phyloP scores from a whole-genome alignment of 2,113 vertebrate species.

The Sylvilagus bachmani region DNA sequence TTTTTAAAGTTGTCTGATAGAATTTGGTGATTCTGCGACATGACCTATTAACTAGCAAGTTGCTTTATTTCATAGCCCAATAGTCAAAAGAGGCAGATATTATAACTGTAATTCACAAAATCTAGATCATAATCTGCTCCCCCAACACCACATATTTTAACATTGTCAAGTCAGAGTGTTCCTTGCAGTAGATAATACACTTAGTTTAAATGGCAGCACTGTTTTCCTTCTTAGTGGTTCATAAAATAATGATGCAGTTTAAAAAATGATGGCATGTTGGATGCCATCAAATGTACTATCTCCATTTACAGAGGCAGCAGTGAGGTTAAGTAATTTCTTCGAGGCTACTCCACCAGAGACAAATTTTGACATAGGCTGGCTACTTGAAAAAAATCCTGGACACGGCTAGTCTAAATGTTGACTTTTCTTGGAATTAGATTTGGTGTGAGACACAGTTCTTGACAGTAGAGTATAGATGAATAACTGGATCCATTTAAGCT shows the following conservation, averaged over 20 bases:
- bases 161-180: background rate
- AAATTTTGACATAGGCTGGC: background rate
- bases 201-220: background rate
- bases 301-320: background rate
- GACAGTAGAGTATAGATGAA: background rate
- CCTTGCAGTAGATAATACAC: background rate
- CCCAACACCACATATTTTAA: background rate
- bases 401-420: slow-evolving; percentile 4
- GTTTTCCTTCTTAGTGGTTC: slow-evolving; percentile 3
- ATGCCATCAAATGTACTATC: background rate
- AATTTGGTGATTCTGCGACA: background rate
- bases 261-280: background rate
- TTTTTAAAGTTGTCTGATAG: background rate
- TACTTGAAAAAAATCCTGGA: slow-evolving; percentile 46
- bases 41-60: background rate
- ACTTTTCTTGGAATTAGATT: slow-evolving; percentile 46
- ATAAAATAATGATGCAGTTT: background rate
- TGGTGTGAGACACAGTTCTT: background rate
- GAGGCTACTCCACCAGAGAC: background rate
- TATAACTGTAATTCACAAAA: slow-evolving; percentile 16
- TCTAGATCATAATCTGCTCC: background rate
- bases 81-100: background rate
- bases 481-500: background rate
- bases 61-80: background rate
- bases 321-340: slow-evolving; percentile 7